Evolutionary conservation across 2,113 vertebrate species (phyloP).

Genomic region (Cairina moschata): DNA sequence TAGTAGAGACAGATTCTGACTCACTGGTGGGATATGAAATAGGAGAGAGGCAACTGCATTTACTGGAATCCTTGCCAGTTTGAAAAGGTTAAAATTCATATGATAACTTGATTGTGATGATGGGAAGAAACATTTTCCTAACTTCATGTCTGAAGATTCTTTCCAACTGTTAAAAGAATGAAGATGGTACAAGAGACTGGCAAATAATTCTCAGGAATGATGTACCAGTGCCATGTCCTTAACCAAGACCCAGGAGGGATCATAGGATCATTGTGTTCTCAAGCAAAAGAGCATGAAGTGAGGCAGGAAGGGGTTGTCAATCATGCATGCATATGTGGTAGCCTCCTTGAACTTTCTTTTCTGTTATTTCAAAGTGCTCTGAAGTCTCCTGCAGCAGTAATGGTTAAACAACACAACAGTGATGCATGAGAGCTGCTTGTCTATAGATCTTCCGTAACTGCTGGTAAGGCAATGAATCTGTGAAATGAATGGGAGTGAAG

Average conservation of each 20-base stretch:
- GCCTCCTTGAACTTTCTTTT: neutral
- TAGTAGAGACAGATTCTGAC: neutral
- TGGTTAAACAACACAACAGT: neutral
- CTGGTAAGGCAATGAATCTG: neutral
- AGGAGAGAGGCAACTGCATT: neutral
- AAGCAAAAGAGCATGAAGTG: neutral
- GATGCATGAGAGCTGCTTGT: neutral
- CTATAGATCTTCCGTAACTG: neutral
- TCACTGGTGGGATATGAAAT: neutral
- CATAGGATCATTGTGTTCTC: neutral
- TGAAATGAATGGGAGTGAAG: neutral
- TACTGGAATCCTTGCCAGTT: neutral
- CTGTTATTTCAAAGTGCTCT: neutral
- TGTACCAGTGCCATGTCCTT: neutral
- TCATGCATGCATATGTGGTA: neutral
- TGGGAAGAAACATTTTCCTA: neutral
- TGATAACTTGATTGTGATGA: neutral
- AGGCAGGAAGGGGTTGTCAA: neutral
- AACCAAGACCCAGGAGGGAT: neutral
- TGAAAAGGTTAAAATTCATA: neutral
- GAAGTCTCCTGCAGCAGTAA: neutral
- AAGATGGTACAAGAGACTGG: neutral
- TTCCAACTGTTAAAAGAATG: neutral
- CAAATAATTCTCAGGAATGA: neutral
- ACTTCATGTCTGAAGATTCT: neutral